These are phyloP conservation scores for Tetranychus urticae DNA, from an alignment of 1,140 invertebrate species.

Conservation along the genomic window DNA sequence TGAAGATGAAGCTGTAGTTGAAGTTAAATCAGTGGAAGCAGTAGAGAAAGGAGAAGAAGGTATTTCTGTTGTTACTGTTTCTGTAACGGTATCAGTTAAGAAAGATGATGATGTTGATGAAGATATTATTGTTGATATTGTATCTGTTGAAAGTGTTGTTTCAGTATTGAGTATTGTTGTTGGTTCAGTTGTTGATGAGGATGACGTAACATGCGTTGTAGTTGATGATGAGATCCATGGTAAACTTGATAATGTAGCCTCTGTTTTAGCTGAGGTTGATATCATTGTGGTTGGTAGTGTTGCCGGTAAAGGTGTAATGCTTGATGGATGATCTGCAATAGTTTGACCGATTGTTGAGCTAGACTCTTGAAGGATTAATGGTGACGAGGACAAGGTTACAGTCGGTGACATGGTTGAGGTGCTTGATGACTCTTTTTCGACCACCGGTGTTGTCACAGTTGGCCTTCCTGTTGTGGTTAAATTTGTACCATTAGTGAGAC, in stretches of 20 bases:
- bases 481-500: neutral
- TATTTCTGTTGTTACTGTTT: no score
- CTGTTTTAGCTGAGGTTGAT: neutral
- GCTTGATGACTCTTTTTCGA: no score
- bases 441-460: no score
- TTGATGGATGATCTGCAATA: neutral
- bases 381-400: neutral
- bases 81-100: no score
- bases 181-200: neutral
- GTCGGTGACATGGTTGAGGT: neutral
- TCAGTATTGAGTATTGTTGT: neutral
- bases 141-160: neutral
- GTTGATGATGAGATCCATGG: constrained; percentile 32
- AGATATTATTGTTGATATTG: neutral
- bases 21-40: no score
- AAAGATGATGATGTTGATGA: no score
- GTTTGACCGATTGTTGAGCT: neutral
- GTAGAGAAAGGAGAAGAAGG: no score
- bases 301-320: neutral
- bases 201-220: constrained; percentile 18
- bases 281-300: neutral
- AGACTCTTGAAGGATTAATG: neutral
- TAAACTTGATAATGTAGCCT: neutral
- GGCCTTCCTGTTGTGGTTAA: neutral
- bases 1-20: no score